Evolutionary conservation across 2,797 vertebrate species (phyloP).

Genomic region (Muscicapa comitata): DNA sequence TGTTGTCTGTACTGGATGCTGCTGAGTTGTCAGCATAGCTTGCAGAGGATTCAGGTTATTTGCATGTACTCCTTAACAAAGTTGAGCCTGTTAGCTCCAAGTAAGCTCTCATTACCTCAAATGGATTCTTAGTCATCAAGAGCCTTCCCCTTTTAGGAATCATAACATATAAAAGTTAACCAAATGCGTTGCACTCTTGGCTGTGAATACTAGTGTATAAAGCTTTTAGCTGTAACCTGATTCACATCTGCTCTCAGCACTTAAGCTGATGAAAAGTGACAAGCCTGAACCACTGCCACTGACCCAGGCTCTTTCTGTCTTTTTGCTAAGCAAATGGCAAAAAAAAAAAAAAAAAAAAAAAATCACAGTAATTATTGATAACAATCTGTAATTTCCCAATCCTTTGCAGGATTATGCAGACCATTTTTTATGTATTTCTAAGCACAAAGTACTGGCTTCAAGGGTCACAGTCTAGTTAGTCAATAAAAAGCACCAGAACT

Average conservation of each 20-base stretch:
- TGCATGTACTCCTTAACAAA: not conserved
- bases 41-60: not conserved
- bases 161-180: constrained; percentile 46
- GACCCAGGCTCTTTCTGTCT: constrained; percentile 32
- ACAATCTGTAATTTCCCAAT: constrained; percentile 46
- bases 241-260: constrained; percentile 61
- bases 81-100: constrained; percentile 8
- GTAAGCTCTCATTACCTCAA: constrained; percentile 46
- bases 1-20: not conserved
- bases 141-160: constrained; percentile 46
- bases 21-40: not conserved
- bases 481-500: not conserved
- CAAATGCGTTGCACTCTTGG: constrained; percentile 55
- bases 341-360: not conserved
- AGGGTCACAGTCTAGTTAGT: constrained; percentile 1
- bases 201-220: constrained; percentile 53
- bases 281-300: constrained; percentile 42
- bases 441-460: not conserved
- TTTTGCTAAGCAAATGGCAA: constrained; percentile 53
- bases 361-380: constrained; percentile 55
- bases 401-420: not conserved
- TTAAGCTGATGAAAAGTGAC: constrained; percentile 66
- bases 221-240: constrained; percentile 70
- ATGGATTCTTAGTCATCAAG: constrained; percentile 43
- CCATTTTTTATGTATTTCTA: not conserved